Conservation (phyloP, 1,140 invertebrate species). For the Micrasema minimum region DNA sequence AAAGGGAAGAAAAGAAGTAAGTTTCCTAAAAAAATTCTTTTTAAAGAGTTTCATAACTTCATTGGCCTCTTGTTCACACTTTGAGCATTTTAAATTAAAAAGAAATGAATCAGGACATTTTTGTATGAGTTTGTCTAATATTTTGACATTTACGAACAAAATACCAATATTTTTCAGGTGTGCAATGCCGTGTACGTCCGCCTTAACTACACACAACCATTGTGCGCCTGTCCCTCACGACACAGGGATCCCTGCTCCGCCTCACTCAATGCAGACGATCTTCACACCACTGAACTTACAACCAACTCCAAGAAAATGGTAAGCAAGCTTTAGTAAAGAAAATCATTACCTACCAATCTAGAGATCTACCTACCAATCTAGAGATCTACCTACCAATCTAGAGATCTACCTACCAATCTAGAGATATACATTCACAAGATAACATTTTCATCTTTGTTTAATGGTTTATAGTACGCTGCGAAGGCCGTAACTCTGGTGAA, state of each 20-base stretch:
- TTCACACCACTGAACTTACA: constrained; percentile 89
- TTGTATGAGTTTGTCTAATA: too few relatives aligned
- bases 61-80: too few relatives aligned
- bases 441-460: too few relatives aligned
- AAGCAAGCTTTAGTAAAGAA: neutral
- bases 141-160: too few relatives aligned
- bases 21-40: too few relatives aligned
- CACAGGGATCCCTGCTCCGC: constrained; percentile 91
- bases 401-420: neutral
- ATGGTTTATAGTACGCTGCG: constrained; percentile 64
- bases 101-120: too few relatives aligned
- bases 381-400: neutral
- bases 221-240: constrained; percentile 88
- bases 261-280: constrained; percentile 87
- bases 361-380: neutral
- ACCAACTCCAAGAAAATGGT: constrained; percentile 86
- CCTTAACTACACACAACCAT: constrained; percentile 90
- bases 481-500: constrained; percentile 89
- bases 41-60: too few relatives aligned
- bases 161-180: constrained; percentile 79
- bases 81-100: too few relatives aligned
- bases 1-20: too few relatives aligned
- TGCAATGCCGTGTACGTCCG: constrained; percentile 93
- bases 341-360: too few relatives aligned
- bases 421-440: neutral